phyloP scores from a whole-genome alignment of 1,140 invertebrate species.

The Drosophila lowei region DNA sequence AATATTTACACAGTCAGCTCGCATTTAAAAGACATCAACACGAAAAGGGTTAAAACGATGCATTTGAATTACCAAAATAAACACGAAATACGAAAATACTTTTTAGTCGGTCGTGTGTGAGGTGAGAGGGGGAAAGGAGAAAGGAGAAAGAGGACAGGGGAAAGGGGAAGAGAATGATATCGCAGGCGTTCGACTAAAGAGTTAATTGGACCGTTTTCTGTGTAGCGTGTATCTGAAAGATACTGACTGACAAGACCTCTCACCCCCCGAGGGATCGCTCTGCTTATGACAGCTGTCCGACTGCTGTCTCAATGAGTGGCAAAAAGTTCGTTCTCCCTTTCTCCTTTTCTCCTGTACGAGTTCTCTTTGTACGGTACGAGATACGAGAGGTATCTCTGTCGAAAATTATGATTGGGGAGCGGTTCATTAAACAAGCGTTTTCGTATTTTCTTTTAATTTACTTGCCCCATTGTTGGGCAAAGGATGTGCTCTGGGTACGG shows the following conservation, averaged over 20 bases:
- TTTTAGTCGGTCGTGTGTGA: slow-evolving; percentile 37
- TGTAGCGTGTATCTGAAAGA: slow-evolving; percentile 52
- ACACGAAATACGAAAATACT: slow-evolving; percentile 72
- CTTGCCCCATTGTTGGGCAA: slow-evolving; percentile 26
- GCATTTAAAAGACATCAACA: slow-evolving; percentile 72
- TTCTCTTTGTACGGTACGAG: no score
- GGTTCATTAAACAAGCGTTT: slow-evolving; percentile 65
- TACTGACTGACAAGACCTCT: slow-evolving; percentile 54
- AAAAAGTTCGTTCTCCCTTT: slow-evolving; percentile 54
- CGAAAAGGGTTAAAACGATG: slow-evolving; percentile 73
- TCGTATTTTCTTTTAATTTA: slow-evolving; percentile 78
- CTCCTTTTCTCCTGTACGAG: slow-evolving; percentile 1
- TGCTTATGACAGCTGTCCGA: slow-evolving; percentile 73
- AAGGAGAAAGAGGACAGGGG: no score
- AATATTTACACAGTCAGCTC: slow-evolving; percentile 73
- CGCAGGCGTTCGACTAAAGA: slow-evolving; percentile 36
- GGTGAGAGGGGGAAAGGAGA: slow-evolving; percentile 8
- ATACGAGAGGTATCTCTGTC: not conserved
- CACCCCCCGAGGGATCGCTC: slow-evolving; percentile 34
- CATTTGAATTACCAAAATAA: slow-evolving; percentile 79
- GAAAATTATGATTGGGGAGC: slow-evolving; percentile 43
- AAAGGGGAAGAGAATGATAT: no score
- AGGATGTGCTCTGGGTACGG: not conserved
- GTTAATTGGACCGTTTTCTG: slow-evolving; percentile 72
- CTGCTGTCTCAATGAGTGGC: slow-evolving; percentile 10